A percentile compares a stretch with the other conserved stretches of the same genome.
Evolutionary conservation across 2,113 vertebrate species (phyloP).

Genomic region (human): GRCh38 chr6:91097501-91098000

Average conservation of each 20-base stretch:
- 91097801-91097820: slow-evolving; percentile 7
- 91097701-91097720: slow-evolving; percentile 15
- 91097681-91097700: background rate
- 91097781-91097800: background rate
- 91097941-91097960: background rate
- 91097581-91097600: slow-evolving; percentile 75
- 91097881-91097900: background rate
- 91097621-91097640: slow-evolving; percentile 63
- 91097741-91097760: slow-evolving; percentile 1
- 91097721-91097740: slow-evolving; percentile 56
- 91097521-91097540: slow-evolving; percentile 82
- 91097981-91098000: background rate
- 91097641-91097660: slow-evolving; percentile 59
- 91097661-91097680: slow-evolving; percentile 55
- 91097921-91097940: background rate
- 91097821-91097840: slow-evolving; percentile 12
- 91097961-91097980: background rate
- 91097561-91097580: slow-evolving; percentile 82
- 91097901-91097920: slow-evolving; percentile 5
- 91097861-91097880: background rate
- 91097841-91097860: background rate
- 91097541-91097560: slow-evolving; percentile 80
- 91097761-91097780: slow-evolving; percentile 19
- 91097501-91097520: slow-evolving; percentile 80
- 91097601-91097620: slow-evolving; percentile 75